Evolutionary conservation across 2,888 invertebrate genomes (phyloP).

Genomic region (Cephonodes hylas): DNA sequence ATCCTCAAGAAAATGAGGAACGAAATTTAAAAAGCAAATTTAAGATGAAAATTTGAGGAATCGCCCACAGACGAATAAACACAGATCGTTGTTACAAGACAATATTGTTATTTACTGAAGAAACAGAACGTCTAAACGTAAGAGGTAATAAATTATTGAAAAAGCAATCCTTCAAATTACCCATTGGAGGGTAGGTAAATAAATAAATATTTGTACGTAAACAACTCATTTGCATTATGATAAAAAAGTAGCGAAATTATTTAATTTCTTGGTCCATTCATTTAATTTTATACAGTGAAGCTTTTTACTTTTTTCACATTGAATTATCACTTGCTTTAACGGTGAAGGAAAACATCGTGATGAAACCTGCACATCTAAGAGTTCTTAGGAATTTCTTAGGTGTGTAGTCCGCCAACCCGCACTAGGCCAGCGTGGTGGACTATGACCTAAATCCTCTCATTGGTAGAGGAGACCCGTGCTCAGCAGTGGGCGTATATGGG

Average conservation of each 20-base stretch:
- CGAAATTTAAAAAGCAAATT: background rate
- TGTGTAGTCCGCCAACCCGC: no score
- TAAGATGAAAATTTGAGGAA: background rate
- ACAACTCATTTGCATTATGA: background rate
- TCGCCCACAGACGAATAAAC: constrained; percentile 2
- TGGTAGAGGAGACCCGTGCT: no score
- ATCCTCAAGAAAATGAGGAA: background rate
- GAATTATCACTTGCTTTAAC: no score
- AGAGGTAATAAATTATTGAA: constrained; percentile 18
- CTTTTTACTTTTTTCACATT: no score
- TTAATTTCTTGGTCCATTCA: background rate
- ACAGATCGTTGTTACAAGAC: background rate
- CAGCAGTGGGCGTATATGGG: no score
- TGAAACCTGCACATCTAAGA: no score
- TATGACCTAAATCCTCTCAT: no score
- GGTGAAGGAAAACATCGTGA: no score
- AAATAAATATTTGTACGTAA: background rate
- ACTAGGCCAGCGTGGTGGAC: no score
- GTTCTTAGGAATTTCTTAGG: no score
- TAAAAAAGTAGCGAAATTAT: background rate
- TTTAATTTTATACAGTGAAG: no score
- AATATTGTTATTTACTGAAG: constrained; percentile 13
- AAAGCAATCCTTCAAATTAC: constrained; percentile 11
- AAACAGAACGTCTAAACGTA: constrained; percentile 9
- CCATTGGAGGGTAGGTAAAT: background rate